Percentiles rank a stretch among this genome's conserved stretches.
Conservation (phyloP, 2,888 invertebrate species). For the Nephrotoma guestfalica region DNA sequence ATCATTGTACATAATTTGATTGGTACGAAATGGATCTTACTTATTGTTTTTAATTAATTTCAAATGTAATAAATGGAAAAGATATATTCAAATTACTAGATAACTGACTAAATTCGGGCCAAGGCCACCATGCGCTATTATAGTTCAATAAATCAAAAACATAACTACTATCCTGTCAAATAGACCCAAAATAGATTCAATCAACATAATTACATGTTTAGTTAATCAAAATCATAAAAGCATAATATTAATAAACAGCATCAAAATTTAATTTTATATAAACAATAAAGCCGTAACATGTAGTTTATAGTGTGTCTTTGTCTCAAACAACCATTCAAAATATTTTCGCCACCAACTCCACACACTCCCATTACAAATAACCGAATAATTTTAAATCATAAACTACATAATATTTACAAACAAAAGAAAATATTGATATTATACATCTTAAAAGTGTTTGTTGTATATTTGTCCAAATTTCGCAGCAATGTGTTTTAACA, state of each 20-base stretch:
- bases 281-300: background rate
- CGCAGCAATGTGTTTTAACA: background rate
- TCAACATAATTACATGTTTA: background rate
- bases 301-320: background rate
- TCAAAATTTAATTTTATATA: background rate
- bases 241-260: background rate
- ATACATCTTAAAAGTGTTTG: background rate
- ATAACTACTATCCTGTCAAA: background rate
- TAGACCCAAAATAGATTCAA: background rate
- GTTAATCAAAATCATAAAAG: background rate
- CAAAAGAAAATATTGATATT: background rate
- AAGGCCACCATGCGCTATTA: background rate
- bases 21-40: no score
- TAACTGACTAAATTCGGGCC: no score
- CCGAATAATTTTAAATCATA: background rate
- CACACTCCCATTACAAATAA: background rate
- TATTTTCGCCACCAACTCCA: background rate
- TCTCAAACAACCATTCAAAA: background rate
- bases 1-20: background rate
- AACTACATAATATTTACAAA: background rate
- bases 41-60: no score
- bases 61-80: no score
- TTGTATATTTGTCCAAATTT: background rate
- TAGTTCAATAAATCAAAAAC: background rate
- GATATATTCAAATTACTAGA: no score